phyloP scores from a whole-genome alignment of 2,888 invertebrate genomes.

The Mactromeris polynyma region DNA sequence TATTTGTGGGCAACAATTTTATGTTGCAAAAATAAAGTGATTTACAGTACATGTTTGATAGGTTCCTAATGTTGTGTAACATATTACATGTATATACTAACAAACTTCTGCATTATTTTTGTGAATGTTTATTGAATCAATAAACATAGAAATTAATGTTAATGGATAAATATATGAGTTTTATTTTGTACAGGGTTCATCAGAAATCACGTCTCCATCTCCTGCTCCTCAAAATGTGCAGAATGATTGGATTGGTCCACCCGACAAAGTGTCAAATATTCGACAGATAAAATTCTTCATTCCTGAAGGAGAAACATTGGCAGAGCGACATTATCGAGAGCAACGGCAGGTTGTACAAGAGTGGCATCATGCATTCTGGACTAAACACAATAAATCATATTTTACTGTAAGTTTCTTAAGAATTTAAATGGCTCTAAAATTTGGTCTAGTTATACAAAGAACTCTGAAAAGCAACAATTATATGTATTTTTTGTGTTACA shows the following conservation, averaged over 20 bases:
- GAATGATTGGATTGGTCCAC: slow-evolving; percentile 92
- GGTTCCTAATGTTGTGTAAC: no score
- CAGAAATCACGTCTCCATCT: slow-evolving; percentile 18
- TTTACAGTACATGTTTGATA: no score
- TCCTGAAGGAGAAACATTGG: slow-evolving; percentile 90
- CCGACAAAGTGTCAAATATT: slow-evolving; percentile 93
- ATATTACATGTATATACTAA: no score
- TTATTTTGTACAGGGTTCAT: not conserved
- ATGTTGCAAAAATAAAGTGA: no score
- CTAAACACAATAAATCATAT: slow-evolving; percentile 92
- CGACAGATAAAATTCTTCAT: slow-evolving; percentile 91
- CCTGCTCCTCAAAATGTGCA: slow-evolving; percentile 31
- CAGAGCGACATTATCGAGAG: slow-evolving; percentile 91
- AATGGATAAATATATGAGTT: no score
- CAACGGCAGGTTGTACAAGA: slow-evolving; percentile 91
- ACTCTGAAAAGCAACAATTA: no score
- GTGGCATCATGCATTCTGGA: slow-evolving; percentile 96
- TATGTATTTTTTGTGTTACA: no score
- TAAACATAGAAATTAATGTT: no score
- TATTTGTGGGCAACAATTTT: no score
- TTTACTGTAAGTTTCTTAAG: slow-evolving; percentile 89
- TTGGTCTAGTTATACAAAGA: no score
- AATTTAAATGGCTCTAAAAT: not conserved
- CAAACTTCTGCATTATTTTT: no score
- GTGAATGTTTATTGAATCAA: no score